Percentiles rank a stretch among this genome's conserved stretches.
Evolutionary conservation across 2,888 invertebrate species (phyloP).

Genomic region (Esperia sulphurella): DNA sequence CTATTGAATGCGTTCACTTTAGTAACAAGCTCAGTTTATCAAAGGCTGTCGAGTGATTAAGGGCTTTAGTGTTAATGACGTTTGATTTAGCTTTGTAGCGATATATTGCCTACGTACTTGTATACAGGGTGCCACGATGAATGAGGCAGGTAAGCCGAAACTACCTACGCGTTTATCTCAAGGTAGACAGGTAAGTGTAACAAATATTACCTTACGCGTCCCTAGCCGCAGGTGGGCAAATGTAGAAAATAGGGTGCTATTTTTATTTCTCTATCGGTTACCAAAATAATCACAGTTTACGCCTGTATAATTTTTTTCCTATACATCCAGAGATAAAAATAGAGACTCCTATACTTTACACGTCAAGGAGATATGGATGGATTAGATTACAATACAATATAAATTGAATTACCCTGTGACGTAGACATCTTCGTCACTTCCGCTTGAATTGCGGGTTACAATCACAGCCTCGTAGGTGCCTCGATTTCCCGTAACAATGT

Average conservation of each 20-base stretch:
- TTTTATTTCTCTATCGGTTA: no score
- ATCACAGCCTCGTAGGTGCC: conserved; percentile 31
- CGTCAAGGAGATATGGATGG: not conserved
- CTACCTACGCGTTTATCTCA: no score
- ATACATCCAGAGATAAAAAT: no score
- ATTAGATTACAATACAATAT: conserved; percentile 6
- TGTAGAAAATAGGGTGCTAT: no score
- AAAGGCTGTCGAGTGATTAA: conserved; percentile 56
- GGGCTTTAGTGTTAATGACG: conserved; percentile 54
- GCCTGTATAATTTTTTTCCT: no score
- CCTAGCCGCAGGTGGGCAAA: no score
- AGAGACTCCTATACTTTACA: no score
- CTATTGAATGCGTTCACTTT: conserved; percentile 8
- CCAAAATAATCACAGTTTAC: no score
- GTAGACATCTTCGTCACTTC: conserved; percentile 21
- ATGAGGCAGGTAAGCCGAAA: no score
- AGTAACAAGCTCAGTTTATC: conserved; percentile 40
- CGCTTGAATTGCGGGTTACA: conserved; percentile 22
- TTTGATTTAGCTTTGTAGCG: conserved; percentile 55
- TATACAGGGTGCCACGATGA: no score
- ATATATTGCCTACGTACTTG: not conserved
- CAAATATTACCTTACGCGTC: no score
- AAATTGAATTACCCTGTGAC: conserved; percentile 31
- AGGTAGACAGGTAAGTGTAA: not conserved
- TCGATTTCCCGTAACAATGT: conserved; percentile 56